Evolutionary conservation across 2,113 vertebrate species (phyloP).

Genomic region (Nansenia antarctica): DNA sequence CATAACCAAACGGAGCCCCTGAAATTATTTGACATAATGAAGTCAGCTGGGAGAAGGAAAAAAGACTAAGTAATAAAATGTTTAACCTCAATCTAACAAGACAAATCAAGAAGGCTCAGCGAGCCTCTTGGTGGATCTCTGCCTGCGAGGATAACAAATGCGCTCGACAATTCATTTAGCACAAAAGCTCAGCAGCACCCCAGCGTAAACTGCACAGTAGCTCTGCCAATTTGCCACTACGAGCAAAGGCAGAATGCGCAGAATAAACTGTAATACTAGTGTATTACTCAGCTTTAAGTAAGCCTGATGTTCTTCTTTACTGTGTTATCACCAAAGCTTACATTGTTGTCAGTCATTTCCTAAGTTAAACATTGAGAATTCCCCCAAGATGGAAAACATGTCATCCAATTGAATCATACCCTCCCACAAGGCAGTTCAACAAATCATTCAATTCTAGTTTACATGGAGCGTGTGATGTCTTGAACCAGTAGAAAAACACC

Average conservation of each 20-base stretch:
- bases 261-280: no score
- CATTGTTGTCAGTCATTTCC: no score
- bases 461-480: no score
- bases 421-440: no score
- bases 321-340: no score
- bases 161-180: constrained; percentile 72
- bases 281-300: constrained; percentile 58
- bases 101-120: constrained; percentile 65
- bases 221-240: constrained; percentile 61
- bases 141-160: constrained; percentile 68
- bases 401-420: no score
- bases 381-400: no score
- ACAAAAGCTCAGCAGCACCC: constrained; percentile 58
- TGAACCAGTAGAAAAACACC: no score
- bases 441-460: no score
- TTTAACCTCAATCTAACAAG: constrained; percentile 72
- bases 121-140: constrained; percentile 62
- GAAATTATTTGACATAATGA: constrained; percentile 55
- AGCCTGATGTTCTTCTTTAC: constrained; percentile 37
- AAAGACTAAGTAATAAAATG: constrained; percentile 65
- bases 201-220: constrained; percentile 58
- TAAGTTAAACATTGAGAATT: no score
- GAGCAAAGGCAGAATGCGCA: constrained; percentile 46
- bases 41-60: constrained; percentile 56
- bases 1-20: constrained; percentile 53